Evolutionary conservation across 2,113 vertebrate genomes (phyloP).

Genomic region (Melozone crissalis): DNA sequence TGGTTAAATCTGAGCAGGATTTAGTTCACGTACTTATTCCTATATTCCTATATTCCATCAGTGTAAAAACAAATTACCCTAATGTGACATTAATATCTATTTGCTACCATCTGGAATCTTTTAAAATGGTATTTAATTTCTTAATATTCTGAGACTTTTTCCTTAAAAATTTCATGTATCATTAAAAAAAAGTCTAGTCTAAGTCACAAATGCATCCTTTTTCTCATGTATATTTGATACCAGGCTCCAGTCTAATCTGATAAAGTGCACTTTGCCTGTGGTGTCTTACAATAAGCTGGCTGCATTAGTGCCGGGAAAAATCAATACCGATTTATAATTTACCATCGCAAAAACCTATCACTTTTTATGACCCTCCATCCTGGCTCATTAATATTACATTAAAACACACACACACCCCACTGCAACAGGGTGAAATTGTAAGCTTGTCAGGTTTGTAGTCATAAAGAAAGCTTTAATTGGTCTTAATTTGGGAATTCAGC

Average conservation of each 20-base stretch:
- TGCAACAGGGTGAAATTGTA: conserved; percentile 79
- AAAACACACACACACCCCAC: conserved; percentile 80
- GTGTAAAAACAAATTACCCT: conserved; percentile 70
- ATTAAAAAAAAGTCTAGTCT: conserved; percentile 79
- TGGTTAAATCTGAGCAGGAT: conserved; percentile 27
- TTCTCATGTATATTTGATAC: conserved; percentile 92
- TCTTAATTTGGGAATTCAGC: conserved; percentile 77
- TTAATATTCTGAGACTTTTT: conserved; percentile 70
- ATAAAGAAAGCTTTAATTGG: conserved; percentile 82
- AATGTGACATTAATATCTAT: conserved; percentile 71
- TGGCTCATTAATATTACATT: conserved; percentile 99
- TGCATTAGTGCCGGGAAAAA: conserved; percentile 91
- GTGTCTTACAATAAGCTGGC: conserved; percentile 88
- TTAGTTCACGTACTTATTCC: conserved; percentile 8
- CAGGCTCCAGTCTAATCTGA: conserved; percentile 88
- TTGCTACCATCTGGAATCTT: conserved; percentile 66
- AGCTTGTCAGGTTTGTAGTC: conserved; percentile 79
- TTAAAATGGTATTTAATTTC: conserved; percentile 73
- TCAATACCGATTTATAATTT: conserved; percentile 99
- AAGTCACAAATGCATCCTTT: conserved; percentile 85
- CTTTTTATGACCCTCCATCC: conserved; percentile 98
- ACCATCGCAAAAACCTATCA: conserved; percentile 96
- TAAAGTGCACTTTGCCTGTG: conserved; percentile 91
- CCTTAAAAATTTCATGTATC: conserved; percentile 79
- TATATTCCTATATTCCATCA: conserved; percentile 49